phyloP scores from a whole-genome alignment of 2,888 invertebrate species.

The Polyommatus icarus region DNA sequence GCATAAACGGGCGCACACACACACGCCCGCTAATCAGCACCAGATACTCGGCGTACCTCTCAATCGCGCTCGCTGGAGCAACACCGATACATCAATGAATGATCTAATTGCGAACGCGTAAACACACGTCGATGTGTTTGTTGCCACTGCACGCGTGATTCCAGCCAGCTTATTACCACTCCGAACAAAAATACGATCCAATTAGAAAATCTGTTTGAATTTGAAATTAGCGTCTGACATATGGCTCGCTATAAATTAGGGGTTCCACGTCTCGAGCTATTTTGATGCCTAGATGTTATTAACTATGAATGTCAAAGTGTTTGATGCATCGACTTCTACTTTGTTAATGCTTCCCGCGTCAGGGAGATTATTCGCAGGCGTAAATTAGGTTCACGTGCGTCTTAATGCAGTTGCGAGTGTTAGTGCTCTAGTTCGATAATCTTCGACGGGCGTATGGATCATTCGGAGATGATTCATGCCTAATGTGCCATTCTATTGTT shows the following conservation, averaged over 20 bases:
- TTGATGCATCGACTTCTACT: slow-evolving; percentile 75
- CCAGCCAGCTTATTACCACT: slow-evolving; percentile 72
- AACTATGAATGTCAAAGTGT: slow-evolving; percentile 69
- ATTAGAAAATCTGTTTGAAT: slow-evolving; percentile 72
- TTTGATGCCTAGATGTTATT: slow-evolving; percentile 70
- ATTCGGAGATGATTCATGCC: slow-evolving; percentile 71
- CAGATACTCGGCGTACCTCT: slow-evolving; percentile 70
- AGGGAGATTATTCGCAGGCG: slow-evolving; percentile 64
- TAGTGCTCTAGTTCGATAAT: slow-evolving; percentile 78
- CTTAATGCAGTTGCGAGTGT: slow-evolving; percentile 76
- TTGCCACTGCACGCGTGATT: slow-evolving; percentile 66
- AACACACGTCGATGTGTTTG: slow-evolving; percentile 72
- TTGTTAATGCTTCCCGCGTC: slow-evolving; percentile 67
- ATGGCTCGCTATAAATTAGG: slow-evolving; percentile 76
- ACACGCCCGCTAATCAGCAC: slow-evolving; percentile 72
- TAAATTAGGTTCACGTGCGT: slow-evolving; percentile 79
- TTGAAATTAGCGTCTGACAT: slow-evolving; percentile 77
- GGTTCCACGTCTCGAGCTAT: slow-evolving; percentile 57
- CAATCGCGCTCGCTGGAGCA: slow-evolving; percentile 55
- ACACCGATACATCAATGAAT: slow-evolving; percentile 71
- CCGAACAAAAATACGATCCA: slow-evolving; percentile 78
- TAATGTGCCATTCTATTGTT: slow-evolving; percentile 75
- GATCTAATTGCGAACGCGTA: slow-evolving; percentile 76
- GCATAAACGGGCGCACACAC: slow-evolving; percentile 71
- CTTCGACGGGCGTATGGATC: slow-evolving; percentile 73